Conservation (phyloP, 2,113 vertebrate genomes). For the Rhynchomys soricoides region DNA sequence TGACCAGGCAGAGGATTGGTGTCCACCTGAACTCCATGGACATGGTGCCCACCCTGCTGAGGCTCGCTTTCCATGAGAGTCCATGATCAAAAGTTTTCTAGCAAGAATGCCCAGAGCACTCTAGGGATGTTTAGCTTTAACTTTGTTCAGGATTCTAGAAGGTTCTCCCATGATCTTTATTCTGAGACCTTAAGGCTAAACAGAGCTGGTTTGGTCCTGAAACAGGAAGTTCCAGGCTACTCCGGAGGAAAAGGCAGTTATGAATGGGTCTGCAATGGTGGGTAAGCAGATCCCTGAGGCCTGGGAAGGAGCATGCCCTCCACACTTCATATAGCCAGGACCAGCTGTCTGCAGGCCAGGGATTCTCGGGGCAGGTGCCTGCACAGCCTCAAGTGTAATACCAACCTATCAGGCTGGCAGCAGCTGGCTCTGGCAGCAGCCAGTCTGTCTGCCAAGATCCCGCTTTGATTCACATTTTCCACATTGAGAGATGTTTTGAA, state of each 20-base stretch:
- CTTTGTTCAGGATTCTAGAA: not conserved
- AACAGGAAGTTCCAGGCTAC: too few relatives aligned
- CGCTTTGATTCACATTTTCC: constrained; percentile 72
- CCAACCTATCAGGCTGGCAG: not conserved
- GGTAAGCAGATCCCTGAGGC: not conserved
- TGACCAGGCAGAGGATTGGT: rapidly evolving
- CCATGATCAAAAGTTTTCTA: not conserved
- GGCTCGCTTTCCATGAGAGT: not conserved
- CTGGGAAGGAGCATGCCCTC: not conserved
- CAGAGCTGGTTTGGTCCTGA: not conserved
- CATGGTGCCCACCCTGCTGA: rapidly evolving
- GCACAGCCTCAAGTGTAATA: not conserved
- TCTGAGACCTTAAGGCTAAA: not conserved
- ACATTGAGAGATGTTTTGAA: constrained; percentile 61
- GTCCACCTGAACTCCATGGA: not conserved
- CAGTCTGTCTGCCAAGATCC: constrained; percentile 38
- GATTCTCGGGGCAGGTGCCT: not conserved
- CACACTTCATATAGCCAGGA: too few relatives aligned
- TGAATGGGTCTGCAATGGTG: not conserved
- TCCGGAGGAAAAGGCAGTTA: not conserved
- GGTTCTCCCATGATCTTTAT: not conserved
- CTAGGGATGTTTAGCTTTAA: not conserved
- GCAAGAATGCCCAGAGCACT: not conserved
- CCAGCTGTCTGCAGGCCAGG: not conserved
- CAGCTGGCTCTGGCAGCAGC: not conserved